These are phyloP conservation scores for Rachycentron canadum DNA, from an alignment of 2,797 vertebrate genomes.

Conservation along the genomic window DNA sequence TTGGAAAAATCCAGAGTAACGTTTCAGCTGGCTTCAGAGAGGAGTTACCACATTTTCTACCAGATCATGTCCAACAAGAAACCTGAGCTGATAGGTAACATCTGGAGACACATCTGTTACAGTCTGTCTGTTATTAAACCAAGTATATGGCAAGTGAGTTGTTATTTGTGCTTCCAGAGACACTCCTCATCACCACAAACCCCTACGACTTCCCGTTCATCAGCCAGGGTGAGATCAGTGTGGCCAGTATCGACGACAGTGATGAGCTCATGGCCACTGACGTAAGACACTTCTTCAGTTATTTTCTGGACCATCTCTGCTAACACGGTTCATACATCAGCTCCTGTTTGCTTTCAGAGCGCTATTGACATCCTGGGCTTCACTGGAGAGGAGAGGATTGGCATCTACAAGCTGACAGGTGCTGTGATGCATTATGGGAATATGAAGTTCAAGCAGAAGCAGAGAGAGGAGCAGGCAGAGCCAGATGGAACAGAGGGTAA, in stretches of 20 bases:
- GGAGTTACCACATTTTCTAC: conserved; percentile 91
- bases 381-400: conserved; percentile 85
- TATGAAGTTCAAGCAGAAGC: conserved; percentile 93
- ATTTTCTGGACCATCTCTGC: neutral
- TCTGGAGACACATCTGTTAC: neutral
- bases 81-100: conserved; percentile 86
- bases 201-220: conserved; percentile 86
- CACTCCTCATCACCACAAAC: conserved; percentile 88
- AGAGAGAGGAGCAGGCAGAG: conserved; percentile 91
- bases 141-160: neutral
- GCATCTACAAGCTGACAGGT: conserved; percentile 91
- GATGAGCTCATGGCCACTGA: conserved; percentile 91
- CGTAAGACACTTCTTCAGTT: conserved; percentile 75
- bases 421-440: conserved; percentile 92
- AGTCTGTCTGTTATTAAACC: neutral
- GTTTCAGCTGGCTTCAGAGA: conserved; percentile 89
- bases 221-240: conserved; percentile 89
- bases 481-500: conserved; percentile 91
- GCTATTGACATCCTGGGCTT: conserved; percentile 88
- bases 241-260: conserved; percentile 87
- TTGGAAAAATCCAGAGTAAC: conserved; percentile 91
- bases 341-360: conserved; percentile 75
- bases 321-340: neutral
- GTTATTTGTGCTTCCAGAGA: conserved; percentile 76
- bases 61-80: conserved; percentile 90